Base-by-base conservation (phyloP, 2,888 invertebrate genomes). In the Danaus chrysippus region DNA sequence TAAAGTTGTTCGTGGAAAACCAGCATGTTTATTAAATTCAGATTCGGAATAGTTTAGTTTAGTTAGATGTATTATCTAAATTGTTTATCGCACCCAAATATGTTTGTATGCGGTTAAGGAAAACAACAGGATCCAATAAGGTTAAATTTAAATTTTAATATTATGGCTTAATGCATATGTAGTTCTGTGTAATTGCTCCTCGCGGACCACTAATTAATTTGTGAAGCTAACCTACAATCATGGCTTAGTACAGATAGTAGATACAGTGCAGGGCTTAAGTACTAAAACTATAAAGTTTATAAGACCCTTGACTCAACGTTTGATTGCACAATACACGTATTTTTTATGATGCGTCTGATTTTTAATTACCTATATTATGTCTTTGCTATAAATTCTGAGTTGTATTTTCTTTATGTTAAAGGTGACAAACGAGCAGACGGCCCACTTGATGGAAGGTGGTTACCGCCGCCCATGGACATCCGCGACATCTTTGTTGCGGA, bases 161-260 rank as follows among this genome's bases (percentile, higher is more conserved):
- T 11, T 44, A 46, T 46, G 10, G 46, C 15, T 46, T 46, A 46
- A n/a, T n/a, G n/a, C n/a, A n/a, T 46, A 43, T 6, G 43, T 46
- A 46, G 13, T 46, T 46, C 46, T 13, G 13, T 61, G 67, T 67
- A 67, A 69, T 64, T 67, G 63, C 56, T 61, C 66, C 67, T 61
- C 65, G 62, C 56, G 61, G 64, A 59, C 63, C 61, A 69, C 67
- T 69, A 62, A 69, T 69, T 69, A 69, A 67, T 69, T 69, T 67
- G 65, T 61, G 54, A 54, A 63, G 63, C 67, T 67, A 62, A 69
- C 67, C 64, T 66, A 60, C 59, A 63, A 56, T 13, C 13, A 53
- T 56, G 53, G 56, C 56, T 55, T 41, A 43, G 41, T 41, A 56
- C 41, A 63, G 63, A n/a, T n/a, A 56, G 56, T 56, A 63, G 44